These are phyloP conservation scores for Drosophila phalerata DNA, from an alignment of 2,888 invertebrate species.

Conservation along the genomic window DNA sequence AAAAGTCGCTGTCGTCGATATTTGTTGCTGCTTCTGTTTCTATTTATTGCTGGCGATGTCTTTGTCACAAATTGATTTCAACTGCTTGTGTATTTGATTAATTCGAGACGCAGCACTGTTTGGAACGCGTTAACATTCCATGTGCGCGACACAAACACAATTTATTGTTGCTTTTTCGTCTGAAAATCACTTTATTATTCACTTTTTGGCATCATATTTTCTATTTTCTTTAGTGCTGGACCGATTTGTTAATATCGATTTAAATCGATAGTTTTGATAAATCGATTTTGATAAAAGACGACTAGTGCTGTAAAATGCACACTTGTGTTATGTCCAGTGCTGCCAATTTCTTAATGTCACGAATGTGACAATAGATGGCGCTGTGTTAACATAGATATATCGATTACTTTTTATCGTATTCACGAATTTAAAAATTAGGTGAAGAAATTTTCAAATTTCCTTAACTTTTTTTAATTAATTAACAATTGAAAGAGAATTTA, in stretches of 20 bases:
- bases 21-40: constrained; percentile 45
- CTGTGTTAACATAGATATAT: background rate
- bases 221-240: constrained; percentile 59
- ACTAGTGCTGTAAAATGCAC: background rate
- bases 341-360: too few species aligned
- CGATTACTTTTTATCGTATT: constrained; percentile 8
- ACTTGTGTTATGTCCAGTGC: too few species aligned
- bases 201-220: constrained; percentile 69
- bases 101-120: constrained; percentile 38
- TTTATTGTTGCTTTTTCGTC: constrained; percentile 41
- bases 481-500: too few species aligned
- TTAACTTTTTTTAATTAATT: too few species aligned
- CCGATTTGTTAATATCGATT: too few species aligned
- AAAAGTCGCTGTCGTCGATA: constrained; percentile 38
- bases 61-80: constrained; percentile 45
- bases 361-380: too few species aligned
- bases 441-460: too few species aligned
- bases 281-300: constrained; percentile 32
- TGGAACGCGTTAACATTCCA: constrained; percentile 50
- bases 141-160: constrained; percentile 43
- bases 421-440: too few species aligned
- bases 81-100: constrained; percentile 23
- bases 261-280: too few species aligned
- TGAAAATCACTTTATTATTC: constrained; percentile 60
- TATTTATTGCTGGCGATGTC: constrained; percentile 36